Evolutionary conservation across 2,113 vertebrate species (phyloP).

Genomic region (Hymenochirus boettgeri): DNA sequence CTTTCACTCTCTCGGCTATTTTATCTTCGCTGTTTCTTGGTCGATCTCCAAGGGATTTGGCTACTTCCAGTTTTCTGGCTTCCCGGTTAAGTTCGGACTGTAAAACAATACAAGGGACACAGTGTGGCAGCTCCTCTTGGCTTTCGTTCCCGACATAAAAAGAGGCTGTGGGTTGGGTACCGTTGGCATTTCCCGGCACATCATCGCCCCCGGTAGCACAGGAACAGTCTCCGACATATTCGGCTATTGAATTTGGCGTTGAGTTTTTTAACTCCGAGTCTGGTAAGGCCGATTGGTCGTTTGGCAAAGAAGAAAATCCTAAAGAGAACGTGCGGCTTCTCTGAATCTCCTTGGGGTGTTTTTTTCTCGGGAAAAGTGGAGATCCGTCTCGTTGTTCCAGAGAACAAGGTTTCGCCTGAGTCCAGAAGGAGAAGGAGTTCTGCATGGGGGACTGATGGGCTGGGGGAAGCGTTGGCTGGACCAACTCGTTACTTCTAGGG

Average conservation of each 20-base stretch:
- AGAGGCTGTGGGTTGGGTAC: constrained; percentile 47
- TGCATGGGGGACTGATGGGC: constrained; percentile 51
- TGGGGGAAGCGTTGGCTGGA: constrained; percentile 39
- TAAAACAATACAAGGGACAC: constrained; percentile 58
- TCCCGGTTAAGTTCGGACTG: constrained; percentile 71
- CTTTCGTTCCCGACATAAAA: constrained; percentile 44
- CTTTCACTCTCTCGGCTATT: constrained; percentile 68
- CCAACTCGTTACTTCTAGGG: constrained; percentile 1
- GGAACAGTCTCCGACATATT: constrained; percentile 8
- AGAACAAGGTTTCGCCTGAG: constrained; percentile 51
- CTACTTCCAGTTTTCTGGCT: constrained; percentile 72
- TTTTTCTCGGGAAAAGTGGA: constrained; percentile 51
- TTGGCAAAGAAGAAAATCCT: constrained; percentile 52
- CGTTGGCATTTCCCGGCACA: constrained; percentile 41
- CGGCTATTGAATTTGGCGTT: constrained; percentile 1
- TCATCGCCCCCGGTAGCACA: constrained; percentile 4
- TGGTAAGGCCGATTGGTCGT: constrained; percentile 34
- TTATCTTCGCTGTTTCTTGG: constrained; percentile 67
- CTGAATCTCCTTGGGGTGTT: constrained; percentile 56
- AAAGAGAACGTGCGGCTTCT: constrained; percentile 72
- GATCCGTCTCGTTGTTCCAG: constrained; percentile 46
- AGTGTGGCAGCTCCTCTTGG: constrained; percentile 44
- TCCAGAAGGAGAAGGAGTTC: constrained; percentile 69
- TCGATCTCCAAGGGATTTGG: constrained; percentile 77
- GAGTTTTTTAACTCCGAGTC: constrained; percentile 20